Base-by-base conservation (phyloP, 2,888 invertebrate species). In the Apamea sordens region DNA sequence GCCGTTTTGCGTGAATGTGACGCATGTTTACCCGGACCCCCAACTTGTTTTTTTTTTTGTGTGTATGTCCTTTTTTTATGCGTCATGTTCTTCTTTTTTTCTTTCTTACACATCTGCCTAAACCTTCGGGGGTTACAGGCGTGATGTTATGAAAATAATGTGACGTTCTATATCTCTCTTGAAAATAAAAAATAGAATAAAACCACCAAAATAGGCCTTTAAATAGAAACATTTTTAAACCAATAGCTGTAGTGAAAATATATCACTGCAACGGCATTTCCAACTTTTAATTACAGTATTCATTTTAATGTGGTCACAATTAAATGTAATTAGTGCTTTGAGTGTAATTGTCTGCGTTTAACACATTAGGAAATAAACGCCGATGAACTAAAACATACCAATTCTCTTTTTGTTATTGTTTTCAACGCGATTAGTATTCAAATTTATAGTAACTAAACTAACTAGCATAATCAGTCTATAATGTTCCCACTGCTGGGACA, bases 251-350 rank as follows among this genome's bases (percentile, higher is more conserved):
- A 24, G 8, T 28, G 10, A 28, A 6, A n/a, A n/a, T n/a, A 41
- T 47, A 36, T 41, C 50, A 69, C 21, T 18, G 47, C 41, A 59
- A n/a, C 15, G 21, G 21, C n/a, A 82, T 75, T 69, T 82, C 18
- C 24, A 3, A 50, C 36, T 56, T 80, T 80, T 44, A 82, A 76
- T 80, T 59, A 70, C 64, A 28, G 53, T 73, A 80, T 76, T 76
- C 6, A 76, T 69, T 74, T 47, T 41, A 18, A 71, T 79, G 79
- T 73, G 78, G 79, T 73, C 50, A 36, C 79, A 74, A 74, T 84
- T 79, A 63, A 63, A 65, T 36, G 36, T 59, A 74, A 79, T 83
- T 83, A 69, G 59, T 64, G 68, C 71, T 79, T 68, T 68, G 56
- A 18, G 18, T 32, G 18, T 44, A 77, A 71, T 32, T 56, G 18